Percentiles rank a stretch among this genome's conserved stretches.
Evolutionary conservation across 2,888 invertebrate species (phyloP).

Genomic region (Diadromus collaris): DNA sequence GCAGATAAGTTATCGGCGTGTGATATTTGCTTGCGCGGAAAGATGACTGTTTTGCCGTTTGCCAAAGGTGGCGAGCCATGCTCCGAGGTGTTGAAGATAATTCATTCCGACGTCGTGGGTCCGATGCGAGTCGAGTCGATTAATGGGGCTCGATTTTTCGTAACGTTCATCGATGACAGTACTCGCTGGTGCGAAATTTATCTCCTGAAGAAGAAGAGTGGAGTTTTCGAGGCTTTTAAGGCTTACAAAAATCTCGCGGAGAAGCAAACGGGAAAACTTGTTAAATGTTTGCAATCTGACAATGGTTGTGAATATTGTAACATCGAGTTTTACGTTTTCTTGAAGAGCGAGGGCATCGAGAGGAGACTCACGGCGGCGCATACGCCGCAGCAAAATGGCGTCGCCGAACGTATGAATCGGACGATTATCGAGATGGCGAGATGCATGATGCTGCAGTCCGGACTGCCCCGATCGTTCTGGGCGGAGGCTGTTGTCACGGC

Average conservation of each 20-base stretch:
- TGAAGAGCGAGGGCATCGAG: constrained; percentile 54
- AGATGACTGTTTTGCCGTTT: constrained; percentile 35
- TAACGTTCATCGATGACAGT: constrained; percentile 32
- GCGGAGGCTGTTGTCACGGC: constrained; percentile 69
- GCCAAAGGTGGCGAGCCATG: neutral
- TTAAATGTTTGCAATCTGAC: constrained; percentile 54
- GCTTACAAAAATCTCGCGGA: constrained; percentile 48
- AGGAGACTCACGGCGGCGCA: constrained; percentile 63
- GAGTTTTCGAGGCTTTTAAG: constrained; percentile 50
- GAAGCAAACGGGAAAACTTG: constrained; percentile 49
- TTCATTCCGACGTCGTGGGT: constrained; percentile 40
- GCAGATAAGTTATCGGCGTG: constrained; percentile 19
- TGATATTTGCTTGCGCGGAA: constrained; percentile 2
- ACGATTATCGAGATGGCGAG: constrained; percentile 67
- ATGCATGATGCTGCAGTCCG: constrained; percentile 63
- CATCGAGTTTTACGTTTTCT: constrained; percentile 19
- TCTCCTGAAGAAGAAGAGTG: constrained; percentile 52
- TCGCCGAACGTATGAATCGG: constrained; percentile 68
- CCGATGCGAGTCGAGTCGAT: constrained; percentile 28
- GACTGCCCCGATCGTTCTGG: constrained; percentile 64
- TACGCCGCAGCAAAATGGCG: constrained; percentile 69
- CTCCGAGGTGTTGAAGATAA: constrained; percentile 7
- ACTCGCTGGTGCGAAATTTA: constrained; percentile 56
- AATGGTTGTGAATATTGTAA: constrained; percentile 54
- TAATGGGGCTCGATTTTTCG: constrained; percentile 25